Base-by-base conservation (phyloP, 2,797 vertebrate genomes). In the Falco concolor region DNA sequence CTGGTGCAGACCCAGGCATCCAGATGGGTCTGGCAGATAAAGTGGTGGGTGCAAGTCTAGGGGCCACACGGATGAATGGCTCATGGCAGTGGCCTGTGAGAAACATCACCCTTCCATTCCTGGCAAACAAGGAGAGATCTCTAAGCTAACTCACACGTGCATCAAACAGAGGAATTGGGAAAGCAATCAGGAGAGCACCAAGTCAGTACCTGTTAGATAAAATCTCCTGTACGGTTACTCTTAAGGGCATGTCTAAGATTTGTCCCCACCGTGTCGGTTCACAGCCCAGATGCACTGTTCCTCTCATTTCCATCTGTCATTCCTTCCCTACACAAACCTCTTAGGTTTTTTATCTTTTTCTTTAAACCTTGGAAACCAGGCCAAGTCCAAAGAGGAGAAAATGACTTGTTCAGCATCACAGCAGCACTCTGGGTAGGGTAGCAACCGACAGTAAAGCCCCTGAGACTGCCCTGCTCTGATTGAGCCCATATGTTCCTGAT, bases 31-130 rank as follows among this genome's bases (percentile, higher is more conserved):
- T 76, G 61, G 36, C 6, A 40, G 22, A 36, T 38, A 42, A 34
- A 0, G 0, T 34, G 36, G 10, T 40, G 25, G 38, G 25, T 32
- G 53, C 49, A 42, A 36, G 3, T 4, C 12, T 73, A 54, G 27
- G 59, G n/a, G 64, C 30, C 21, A 44, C n/a, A 34, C 0, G 1
- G 47, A 56, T 27, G 61, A 83, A 87, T 17, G 60, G 30, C 19
- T 74, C 1, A 0, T 42, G 5, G 8, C 30, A 49, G 25, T 34
- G 47, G 60, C 47, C 30, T 38, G 8, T 54, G 54, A 85, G 54
- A 79, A 69, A 47, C 52, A 50, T 5, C 36, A 54, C 44, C 21
- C 9, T 60, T 59, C n/a, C 25, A 3, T 22, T 54, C 42, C 34
- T 19, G 72, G 50, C 15, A 81, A 47, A 38, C 20, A 53, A n/a